Conservation (phyloP, 2,113 vertebrate genomes). For the Saimiri boliviensis region DNA sequence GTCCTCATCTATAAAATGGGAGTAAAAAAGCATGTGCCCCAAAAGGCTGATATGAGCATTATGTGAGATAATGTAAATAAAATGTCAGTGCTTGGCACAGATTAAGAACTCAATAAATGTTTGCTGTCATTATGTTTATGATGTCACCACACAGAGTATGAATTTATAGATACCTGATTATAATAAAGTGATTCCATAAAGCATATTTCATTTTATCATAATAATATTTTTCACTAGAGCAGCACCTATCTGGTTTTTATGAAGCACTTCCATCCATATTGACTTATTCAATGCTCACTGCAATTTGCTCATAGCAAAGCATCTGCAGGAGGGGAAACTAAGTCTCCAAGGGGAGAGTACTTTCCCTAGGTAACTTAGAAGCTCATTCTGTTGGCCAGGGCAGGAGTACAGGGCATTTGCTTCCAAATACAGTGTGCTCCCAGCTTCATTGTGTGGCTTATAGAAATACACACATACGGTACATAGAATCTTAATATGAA, state of each 20-base stretch:
- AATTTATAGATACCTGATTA: not conserved
- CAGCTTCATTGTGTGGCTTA: not conserved
- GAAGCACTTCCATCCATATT: not conserved
- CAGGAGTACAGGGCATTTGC: not conserved
- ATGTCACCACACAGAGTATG: not conserved
- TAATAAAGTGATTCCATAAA: conserved; percentile 3
- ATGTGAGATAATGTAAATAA: not conserved
- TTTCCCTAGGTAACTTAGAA: not conserved
- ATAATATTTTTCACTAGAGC: not conserved
- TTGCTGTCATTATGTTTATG: not conserved
- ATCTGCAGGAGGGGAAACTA: not conserved
- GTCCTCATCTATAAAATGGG: not conserved
- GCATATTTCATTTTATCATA: not conserved
- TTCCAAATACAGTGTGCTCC: not conserved
- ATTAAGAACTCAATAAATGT: not conserved
- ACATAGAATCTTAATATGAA: not conserved
- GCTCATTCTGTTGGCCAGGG: not conserved
- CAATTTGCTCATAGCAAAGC: not conserved
- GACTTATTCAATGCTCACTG: not conserved
- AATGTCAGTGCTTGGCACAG: not conserved
- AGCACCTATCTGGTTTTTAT: not conserved
- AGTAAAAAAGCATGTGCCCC: not conserved
- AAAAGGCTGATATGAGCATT: not conserved
- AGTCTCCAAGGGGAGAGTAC: not conserved
- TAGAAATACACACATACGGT: not conserved